phyloP scores from a whole-genome alignment of 2,113 vertebrate genomes.

The Stercorarius parasiticus region DNA sequence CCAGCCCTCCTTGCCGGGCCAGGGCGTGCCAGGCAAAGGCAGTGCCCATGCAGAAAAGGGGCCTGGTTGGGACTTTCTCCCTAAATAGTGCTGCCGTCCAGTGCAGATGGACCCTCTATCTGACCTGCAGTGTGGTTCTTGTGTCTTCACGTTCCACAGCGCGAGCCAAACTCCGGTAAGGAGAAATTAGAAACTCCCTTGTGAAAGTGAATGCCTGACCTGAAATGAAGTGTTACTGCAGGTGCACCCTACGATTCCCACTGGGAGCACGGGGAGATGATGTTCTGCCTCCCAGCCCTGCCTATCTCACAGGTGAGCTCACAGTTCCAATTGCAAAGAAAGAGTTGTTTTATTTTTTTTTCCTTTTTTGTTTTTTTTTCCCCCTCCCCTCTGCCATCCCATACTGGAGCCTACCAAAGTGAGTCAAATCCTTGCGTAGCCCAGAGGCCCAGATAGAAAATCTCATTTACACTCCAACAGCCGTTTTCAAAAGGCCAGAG shows the following conservation, averaged over 20 bases:
- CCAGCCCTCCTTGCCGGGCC: neutral
- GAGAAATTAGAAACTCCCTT: neutral
- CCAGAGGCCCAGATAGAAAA: neutral
- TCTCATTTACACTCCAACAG: neutral
- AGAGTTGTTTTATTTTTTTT: neutral
- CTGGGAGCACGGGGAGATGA: neutral
- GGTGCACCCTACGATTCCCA: neutral
- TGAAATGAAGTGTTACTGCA: neutral
- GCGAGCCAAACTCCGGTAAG: neutral
- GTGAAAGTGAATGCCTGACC: neutral
- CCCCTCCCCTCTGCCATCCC: no score
- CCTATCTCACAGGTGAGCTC: neutral
- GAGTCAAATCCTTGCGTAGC: neutral
- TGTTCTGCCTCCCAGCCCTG: neutral
- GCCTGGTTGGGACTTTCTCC: neutral
- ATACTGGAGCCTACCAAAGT: neutral
- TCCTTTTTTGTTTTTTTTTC: neutral
- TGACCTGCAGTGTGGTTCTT: fast-evolving
- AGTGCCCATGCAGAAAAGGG: fast-evolving
- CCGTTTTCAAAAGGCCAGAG: neutral
- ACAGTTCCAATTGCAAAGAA: neutral
- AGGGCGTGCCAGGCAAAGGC: neutral
- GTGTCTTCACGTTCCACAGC: neutral
- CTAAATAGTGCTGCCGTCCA: neutral
- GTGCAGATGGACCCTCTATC: fast-evolving